These are phyloP conservation scores for Ypsolopha sequella DNA, from an alignment of 2,888 invertebrate species.

Conservation along the genomic window DNA sequence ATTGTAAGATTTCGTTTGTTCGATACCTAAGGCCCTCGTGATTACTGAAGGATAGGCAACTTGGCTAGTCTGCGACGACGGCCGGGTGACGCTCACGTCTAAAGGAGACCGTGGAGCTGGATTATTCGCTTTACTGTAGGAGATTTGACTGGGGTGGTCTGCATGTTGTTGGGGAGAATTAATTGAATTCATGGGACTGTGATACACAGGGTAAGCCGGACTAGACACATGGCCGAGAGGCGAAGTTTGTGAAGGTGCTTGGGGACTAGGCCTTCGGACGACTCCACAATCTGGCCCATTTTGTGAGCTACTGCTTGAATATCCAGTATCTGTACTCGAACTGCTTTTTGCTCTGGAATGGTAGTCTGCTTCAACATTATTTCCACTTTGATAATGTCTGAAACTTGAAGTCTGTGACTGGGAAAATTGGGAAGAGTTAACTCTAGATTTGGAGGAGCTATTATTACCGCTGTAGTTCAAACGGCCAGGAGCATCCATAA, in stretches of 20 bases:
- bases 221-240: conserved; percentile 81
- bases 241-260: conserved; percentile 79
- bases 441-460: conserved; percentile 62
- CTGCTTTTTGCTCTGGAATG: conserved; percentile 73
- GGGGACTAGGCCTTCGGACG: conserved; percentile 77
- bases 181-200: conserved; percentile 84
- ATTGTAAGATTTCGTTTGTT: conserved; percentile 66
- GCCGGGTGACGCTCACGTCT: conserved; percentile 76
- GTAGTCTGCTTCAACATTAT: conserved; percentile 72
- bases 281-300: conserved; percentile 77
- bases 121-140: conserved; percentile 54
- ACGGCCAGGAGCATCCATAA: conserved; percentile 77
- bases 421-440: conserved; percentile 64
- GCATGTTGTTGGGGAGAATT: conserved; percentile 79
- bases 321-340: conserved; percentile 73
- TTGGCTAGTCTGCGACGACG: conserved; percentile 71
- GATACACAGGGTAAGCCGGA: conserved; percentile 87
- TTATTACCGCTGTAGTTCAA: conserved; percentile 72
- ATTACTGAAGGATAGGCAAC: conserved; percentile 89
- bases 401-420: conserved; percentile 65
- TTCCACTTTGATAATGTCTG: conserved; percentile 74
- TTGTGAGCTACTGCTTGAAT: conserved; percentile 73
- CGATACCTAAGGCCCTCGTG: conserved; percentile 77
- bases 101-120: conserved; percentile 77
- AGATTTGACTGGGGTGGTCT: conserved; percentile 34